phyloP scores from a whole-genome alignment of 2,113 vertebrate species.

The Ovis aries region DNA sequence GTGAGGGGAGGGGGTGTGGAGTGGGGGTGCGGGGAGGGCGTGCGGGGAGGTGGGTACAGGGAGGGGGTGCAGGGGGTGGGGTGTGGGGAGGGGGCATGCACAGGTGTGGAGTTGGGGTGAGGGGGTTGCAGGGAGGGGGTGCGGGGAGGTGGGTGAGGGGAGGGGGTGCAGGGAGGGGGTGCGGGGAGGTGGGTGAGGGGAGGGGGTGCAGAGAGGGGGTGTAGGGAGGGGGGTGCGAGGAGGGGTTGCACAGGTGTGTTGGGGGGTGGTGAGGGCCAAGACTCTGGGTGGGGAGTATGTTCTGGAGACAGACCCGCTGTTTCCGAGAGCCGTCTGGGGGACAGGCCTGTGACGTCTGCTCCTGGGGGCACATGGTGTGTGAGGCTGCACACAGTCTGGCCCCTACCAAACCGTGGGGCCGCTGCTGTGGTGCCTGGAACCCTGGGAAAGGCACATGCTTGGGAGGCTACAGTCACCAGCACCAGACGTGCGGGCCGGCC shows the following conservation, averaged over 20 bases:
- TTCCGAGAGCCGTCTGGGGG: background rate
- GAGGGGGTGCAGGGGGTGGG: no score
- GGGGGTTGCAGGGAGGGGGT: background rate
- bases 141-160: rapidly evolving
- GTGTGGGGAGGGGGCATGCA: no score
- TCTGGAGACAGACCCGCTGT: background rate
- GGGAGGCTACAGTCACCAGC: background rate
- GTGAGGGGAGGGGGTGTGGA: no score
- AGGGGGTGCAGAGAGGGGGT: background rate
- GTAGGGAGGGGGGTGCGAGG: background rate
- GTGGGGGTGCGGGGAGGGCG: no score
- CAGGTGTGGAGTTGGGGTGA: no score
- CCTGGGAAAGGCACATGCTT: background rate
- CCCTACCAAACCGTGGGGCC: background rate
- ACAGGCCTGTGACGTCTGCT: rapidly evolving
- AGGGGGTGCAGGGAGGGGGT: no score
- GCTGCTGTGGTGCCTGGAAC: background rate
- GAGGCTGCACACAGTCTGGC: background rate
- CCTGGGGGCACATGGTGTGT: background rate
- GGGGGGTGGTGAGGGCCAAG: background rate
- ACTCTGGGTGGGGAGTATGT: background rate
- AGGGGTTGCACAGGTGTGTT: no score
- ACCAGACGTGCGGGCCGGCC: rapidly evolving
- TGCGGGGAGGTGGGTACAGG: no score
- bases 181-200: no score